Evolutionary conservation across 2,888 invertebrate species (phyloP).

Genomic region (Arctia plantaginis): DNA sequence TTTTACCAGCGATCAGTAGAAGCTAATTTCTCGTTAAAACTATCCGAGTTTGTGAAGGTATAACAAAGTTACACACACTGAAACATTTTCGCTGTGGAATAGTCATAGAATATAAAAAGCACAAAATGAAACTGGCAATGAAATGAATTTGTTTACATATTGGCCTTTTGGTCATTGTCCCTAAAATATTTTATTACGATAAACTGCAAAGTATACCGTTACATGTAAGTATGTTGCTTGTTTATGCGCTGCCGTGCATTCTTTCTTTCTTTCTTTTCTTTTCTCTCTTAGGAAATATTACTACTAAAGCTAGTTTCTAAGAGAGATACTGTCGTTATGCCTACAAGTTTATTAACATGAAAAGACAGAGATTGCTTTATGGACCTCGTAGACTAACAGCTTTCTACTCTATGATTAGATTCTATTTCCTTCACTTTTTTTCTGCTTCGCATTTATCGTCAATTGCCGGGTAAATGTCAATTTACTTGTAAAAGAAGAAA

Average conservation of each 20-base stretch:
- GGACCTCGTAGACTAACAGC: background rate
- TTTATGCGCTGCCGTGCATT: no score
- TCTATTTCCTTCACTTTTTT: constrained; percentile 33
- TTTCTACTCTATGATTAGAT: constrained; percentile 8
- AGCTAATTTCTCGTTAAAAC: background rate
- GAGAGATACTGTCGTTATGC: background rate
- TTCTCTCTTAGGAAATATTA: no score
- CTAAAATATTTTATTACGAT: background rate
- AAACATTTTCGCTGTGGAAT: background rate
- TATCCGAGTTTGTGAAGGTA: no score
- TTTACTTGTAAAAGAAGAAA: constrained; percentile 25
- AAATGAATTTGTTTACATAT: background rate
- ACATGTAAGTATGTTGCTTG: no score
- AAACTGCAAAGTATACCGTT: background rate
- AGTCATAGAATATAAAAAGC: background rate
- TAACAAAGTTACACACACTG: background rate
- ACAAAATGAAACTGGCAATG: background rate
- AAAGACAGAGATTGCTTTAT: constrained; percentile 14
- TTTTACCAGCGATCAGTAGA: background rate
- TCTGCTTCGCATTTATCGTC: constrained; percentile 26
- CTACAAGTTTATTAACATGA: constrained; percentile 5
- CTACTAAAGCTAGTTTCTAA: no score
- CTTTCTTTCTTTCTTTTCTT: no score
- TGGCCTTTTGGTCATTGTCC: background rate
- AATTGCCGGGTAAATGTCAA: constrained; percentile 36